Evolutionary conservation across 2,888 invertebrate genomes (phyloP), one percentile per base, ranked within the genome.

Genomic region (Sinhomidia bicolor): DNA sequence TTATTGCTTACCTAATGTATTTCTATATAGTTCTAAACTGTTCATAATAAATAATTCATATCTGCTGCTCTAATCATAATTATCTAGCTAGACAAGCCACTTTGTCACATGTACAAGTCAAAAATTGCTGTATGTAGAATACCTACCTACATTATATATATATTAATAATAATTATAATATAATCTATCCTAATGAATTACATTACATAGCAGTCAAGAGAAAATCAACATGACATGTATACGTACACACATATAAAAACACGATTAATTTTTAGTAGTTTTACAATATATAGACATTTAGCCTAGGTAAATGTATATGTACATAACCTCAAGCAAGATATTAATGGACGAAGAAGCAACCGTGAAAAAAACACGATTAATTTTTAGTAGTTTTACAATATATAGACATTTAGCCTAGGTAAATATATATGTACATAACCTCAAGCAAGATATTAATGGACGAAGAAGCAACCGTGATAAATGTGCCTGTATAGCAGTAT

Each of bases 291-390:
- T n/a, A n/a, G n/a, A n/a, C n/a, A n/a, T n/a, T n/a, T n/a, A n/a
- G n/a, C n/a, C n/a, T n/a, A n/a, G n/a, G n/a, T n/a, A n/a, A n/a
- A n/a, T n/a, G n/a, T n/a, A n/a, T n/a, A n/a, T n/a, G n/a, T n/a
- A n/a, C n/a, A n/a, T n/a, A n/a, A n/a, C n/a, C n/a, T n/a, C n/a
- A n/a, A n/a, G 32, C 51, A 54, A 78, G 54, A 26, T 17, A 14
- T 54, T 36, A 78, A 85, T 85, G 85, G 85, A 85, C 85, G 85
- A 85, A 85, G 76, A 62, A 78, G 74, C 54, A 78, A 78, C 54
- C 76, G 32, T 78, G 76, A 14, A 54, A 36, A 36, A 36, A 36
- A 36, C 36, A 7, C 36, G 7, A 36, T 36, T 36, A 36, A 7
- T 36, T 36, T n/a, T n/a, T n/a, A n/a, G n/a, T n/a, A n/a, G n/a